Evolutionary conservation across 2,888 invertebrate genomes (phyloP).

Genomic region (Nomada fucata): DNA sequence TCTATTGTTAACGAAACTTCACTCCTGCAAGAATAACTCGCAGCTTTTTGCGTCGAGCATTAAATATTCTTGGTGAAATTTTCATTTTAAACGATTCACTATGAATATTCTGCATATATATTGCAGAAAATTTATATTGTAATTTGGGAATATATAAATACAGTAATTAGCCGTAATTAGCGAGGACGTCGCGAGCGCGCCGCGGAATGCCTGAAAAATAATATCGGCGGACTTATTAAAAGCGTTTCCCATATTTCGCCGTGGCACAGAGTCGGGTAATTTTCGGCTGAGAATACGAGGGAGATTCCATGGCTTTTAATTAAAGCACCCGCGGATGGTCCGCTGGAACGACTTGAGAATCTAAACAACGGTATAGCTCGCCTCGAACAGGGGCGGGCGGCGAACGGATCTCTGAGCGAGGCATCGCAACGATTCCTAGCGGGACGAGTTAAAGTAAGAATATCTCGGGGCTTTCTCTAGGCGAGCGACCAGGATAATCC

Average conservation of each 20-base stretch:
- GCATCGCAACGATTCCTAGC: slow-evolving; percentile 70
- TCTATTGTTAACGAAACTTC: background rate
- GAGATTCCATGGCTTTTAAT: slow-evolving; percentile 69
- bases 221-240: slow-evolving; percentile 43
- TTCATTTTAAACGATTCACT: no score
- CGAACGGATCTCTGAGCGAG: slow-evolving; percentile 74
- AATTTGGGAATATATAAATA: no score
- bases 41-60: background rate
- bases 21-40: background rate
- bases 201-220: slow-evolving; percentile 5
- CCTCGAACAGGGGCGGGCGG: slow-evolving; percentile 48
- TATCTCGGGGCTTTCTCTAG: slow-evolving; percentile 53
- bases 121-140: no score
- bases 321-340: slow-evolving; percentile 61
- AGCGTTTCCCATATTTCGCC: slow-evolving; percentile 37
- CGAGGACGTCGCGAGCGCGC: background rate
- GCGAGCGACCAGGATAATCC: slow-evolving; percentile 72
- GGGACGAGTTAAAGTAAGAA: slow-evolving; percentile 77
- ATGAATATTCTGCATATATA: no score
- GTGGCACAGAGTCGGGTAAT: background rate
- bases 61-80: background rate
- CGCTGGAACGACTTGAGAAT: slow-evolving; percentile 41
- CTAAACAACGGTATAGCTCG: slow-evolving; percentile 47
- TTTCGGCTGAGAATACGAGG: slow-evolving; percentile 1
- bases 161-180: slow-evolving; percentile 9